Evolutionary conservation across 1,140 invertebrate species (phyloP).

Genomic region (Hetaerina americana): DNA sequence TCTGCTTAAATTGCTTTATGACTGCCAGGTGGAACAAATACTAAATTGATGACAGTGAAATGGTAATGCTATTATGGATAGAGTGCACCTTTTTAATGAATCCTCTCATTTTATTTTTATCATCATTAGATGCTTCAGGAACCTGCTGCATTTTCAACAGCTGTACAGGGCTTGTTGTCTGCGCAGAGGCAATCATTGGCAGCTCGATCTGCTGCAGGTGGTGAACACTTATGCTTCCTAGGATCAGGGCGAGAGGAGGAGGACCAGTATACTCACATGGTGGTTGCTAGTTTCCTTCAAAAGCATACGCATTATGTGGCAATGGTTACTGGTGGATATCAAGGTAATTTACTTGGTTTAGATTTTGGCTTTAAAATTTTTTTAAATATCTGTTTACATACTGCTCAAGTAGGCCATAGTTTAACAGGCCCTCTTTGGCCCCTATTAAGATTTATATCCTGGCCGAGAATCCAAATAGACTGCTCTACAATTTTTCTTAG

Average conservation of each 20-base stretch:
- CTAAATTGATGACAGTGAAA: too few relatives aligned
- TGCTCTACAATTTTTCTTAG: too few relatives aligned
- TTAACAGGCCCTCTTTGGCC: too few relatives aligned
- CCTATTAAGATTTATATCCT: too few relatives aligned
- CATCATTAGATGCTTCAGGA: constrained; percentile 76
- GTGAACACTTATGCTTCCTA: constrained; percentile 94
- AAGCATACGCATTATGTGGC: constrained; percentile 87
- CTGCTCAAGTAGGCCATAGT: background rate
- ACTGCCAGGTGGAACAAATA: too few relatives aligned
- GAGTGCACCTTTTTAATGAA: too few relatives aligned
- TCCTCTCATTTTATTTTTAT: constrained; percentile 8
- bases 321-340: constrained; percentile 83
- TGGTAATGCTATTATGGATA: too few relatives aligned
- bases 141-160: constrained; percentile 83
- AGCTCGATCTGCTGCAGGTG: constrained; percentile 76
- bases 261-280: constrained; percentile 96
- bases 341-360: constrained; percentile 30
- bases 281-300: constrained; percentile 92
- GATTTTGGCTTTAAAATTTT: background rate
- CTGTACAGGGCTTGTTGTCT: constrained; percentile 82
- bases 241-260: constrained; percentile 91
- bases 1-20: too few relatives aligned
- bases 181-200: constrained; percentile 81
- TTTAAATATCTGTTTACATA: too few relatives aligned
- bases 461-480: too few relatives aligned